phyloP scores from a whole-genome alignment of 2,797 vertebrate species.

The Chelonia mydas region DNA sequence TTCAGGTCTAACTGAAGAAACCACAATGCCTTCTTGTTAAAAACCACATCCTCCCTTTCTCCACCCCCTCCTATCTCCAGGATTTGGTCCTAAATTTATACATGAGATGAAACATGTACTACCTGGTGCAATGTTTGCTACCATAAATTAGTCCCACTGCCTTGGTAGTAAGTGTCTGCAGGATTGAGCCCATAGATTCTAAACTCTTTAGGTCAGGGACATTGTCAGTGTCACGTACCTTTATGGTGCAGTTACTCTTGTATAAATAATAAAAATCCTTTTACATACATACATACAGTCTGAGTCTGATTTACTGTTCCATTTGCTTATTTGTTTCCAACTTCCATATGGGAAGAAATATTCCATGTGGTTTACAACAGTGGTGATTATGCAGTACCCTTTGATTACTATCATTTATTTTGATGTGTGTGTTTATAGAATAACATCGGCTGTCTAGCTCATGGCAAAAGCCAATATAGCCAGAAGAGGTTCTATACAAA shows the following conservation, averaged over 20 bases:
- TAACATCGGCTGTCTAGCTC: background rate
- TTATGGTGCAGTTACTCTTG: background rate
- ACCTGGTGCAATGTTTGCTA: background rate
- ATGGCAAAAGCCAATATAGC: background rate
- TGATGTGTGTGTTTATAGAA: background rate
- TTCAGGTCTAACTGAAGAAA: background rate
- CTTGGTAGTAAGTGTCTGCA: background rate
- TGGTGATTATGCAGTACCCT: background rate
- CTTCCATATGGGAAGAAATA: background rate
- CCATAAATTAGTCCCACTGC: background rate
- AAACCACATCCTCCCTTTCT: background rate
- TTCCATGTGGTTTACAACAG: background rate
- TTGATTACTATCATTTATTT: background rate
- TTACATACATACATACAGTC: background rate
- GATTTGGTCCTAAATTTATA: too few species aligned
- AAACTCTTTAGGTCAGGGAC: background rate
- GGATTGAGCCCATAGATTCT: background rate
- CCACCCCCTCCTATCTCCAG: too few species aligned
- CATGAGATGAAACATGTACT: background rate
- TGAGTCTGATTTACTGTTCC: background rate
- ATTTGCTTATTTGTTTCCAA: background rate
- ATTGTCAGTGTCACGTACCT: background rate
- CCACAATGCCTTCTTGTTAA: background rate
- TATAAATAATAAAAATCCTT: background rate
- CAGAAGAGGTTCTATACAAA: background rate